Conservation (phyloP, 2,113 vertebrate genomes). For the Regulus satrapa region DNA sequence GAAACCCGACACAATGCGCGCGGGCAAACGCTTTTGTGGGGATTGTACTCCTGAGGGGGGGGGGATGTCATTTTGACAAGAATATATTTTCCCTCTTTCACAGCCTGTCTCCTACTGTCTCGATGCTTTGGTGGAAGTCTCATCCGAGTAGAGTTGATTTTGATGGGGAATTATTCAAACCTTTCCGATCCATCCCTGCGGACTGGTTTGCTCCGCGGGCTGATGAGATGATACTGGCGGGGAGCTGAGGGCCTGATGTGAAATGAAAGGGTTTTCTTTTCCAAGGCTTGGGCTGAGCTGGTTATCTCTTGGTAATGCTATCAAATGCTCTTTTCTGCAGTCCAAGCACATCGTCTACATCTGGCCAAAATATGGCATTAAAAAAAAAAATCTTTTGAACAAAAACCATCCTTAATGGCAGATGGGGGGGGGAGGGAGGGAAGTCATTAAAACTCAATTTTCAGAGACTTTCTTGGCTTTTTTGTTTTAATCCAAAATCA, state of each 20-base stretch:
- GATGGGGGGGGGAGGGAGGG: fast-evolving
- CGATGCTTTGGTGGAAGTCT: background rate
- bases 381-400: background rate
- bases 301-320: background rate
- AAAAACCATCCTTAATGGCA: background rate
- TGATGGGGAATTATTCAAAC: slow-evolving; percentile 36
- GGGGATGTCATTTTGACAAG: slow-evolving; percentile 32
- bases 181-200: slow-evolving; percentile 5
- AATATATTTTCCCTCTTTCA: background rate
- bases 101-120: background rate
- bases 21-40: background rate
- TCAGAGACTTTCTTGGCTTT: background rate
- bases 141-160: background rate
- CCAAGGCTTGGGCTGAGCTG: background rate
- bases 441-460: background rate
- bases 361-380: background rate
- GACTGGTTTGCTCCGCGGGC: background rate
- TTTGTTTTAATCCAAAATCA: background rate
- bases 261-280: background rate
- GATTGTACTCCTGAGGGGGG: background rate
- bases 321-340: background rate
- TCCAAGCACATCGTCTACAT: background rate
- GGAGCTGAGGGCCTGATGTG: background rate
- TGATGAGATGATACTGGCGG: background rate
- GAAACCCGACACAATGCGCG: background rate